phyloP scores from a whole-genome alignment of 2,113 vertebrate genomes.

The Delphinus delphis region DNA sequence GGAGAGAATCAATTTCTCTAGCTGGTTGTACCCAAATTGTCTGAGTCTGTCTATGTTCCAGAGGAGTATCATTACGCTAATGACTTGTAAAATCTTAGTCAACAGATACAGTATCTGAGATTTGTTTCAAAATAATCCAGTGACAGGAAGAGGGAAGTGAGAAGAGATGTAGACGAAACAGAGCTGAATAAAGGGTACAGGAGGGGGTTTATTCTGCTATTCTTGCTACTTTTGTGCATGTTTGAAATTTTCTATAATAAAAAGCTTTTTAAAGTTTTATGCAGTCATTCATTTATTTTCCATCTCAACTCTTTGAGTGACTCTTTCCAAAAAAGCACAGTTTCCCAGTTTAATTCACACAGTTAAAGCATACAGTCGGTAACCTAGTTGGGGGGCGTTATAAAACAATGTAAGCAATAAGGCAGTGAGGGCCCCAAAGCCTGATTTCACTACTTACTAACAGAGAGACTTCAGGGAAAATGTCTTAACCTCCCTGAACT shows the following conservation, averaged over 20 bases:
- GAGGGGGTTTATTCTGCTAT: background rate
- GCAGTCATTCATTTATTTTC: background rate
- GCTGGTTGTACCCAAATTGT: constrained; percentile 11
- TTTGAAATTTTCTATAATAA: constrained; percentile 14
- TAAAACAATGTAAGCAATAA: background rate
- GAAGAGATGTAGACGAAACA: background rate
- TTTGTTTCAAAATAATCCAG: constrained; percentile 20
- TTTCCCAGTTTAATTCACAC: background rate
- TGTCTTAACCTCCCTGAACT: background rate
- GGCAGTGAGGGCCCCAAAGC: background rate
- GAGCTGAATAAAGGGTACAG: background rate
- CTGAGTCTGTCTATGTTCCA: background rate
- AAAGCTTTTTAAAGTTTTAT: background rate
- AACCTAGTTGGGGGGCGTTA: background rate
- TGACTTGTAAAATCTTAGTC: background rate
- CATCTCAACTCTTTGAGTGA: background rate
- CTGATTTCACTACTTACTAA: background rate
- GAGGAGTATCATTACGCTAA: background rate
- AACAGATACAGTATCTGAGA: background rate
- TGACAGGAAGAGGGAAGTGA: background rate
- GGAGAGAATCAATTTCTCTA: background rate
- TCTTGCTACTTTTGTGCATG: background rate
- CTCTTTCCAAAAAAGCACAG: background rate
- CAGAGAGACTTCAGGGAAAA: background rate
- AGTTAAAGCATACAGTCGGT: background rate